Conservation (phyloP, 2,888 invertebrate genomes). For the Mellilla xanthometata region DNA sequence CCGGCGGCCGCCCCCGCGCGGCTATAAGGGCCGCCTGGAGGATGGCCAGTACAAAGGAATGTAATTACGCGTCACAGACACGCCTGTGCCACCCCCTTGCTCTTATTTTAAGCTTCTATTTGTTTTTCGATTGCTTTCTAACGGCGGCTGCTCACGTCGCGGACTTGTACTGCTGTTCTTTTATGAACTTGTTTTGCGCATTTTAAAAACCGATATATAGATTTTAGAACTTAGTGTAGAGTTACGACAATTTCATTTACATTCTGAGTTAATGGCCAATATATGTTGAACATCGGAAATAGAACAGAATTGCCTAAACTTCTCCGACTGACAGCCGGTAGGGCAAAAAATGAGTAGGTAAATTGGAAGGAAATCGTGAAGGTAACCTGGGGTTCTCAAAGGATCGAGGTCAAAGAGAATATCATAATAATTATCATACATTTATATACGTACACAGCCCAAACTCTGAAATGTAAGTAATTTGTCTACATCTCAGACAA, state of each 20-base stretch:
- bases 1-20: neutral
- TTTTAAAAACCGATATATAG: too few species aligned
- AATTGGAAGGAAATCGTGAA: conserved; percentile 19
- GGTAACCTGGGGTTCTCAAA: conserved; percentile 9
- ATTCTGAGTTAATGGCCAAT: conserved; percentile 1
- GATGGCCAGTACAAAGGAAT: conserved; percentile 61
- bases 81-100: conserved; percentile 49
- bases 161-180: conserved; percentile 1
- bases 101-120: conserved; percentile 34
- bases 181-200: neutral
- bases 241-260: too few species aligned
- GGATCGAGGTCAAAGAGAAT: conserved; percentile 11
- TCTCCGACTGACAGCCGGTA: conserved; percentile 5
- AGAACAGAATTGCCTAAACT: conserved; percentile 9
- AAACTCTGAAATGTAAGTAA: too few species aligned
- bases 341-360: conserved; percentile 11
- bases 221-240: too few species aligned
- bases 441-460: too few species aligned
- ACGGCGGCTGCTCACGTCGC: conserved; percentile 8
- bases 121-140: conserved; percentile 12
- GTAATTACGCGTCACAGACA: conserved; percentile 70
- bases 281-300: conserved; percentile 16
- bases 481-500: too few species aligned
- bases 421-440: conserved; percentile 10
- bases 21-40: conserved; percentile 6